Base-by-base conservation (phyloP, 2,797 vertebrate genomes). In the Synaphobranchus kaupii region DNA sequence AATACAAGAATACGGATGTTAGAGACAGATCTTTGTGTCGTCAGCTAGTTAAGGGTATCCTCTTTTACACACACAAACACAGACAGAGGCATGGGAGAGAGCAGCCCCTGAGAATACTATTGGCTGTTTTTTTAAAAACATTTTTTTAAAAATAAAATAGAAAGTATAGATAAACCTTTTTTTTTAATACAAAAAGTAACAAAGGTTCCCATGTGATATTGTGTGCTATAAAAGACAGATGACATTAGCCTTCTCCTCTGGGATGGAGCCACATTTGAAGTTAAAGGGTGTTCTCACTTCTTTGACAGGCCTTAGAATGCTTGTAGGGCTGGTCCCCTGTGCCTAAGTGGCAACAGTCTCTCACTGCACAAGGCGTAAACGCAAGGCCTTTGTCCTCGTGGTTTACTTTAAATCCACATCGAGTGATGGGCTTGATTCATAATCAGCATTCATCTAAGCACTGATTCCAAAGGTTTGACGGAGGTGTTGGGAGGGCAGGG, bases 61-160 rank as follows among this genome's bases (percentile, higher is more conserved):
- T 54, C 86, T n/a, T 48, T 87, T 15, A 84, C 60, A 84, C 34
- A 87, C 52, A 58, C 31, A 58, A 54, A 84, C 71, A 84, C 82
- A 39, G 34, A 87, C 25, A 83, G 31, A 66, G 54, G 34, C 34
- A 66, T 31, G 50, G n/a, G 71, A 58, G 58, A 78, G 63, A 58
- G 47, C 28, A 84, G 66, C 68, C 66, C 86, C 86, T 73, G 81
- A 73, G 86, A 87, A 87, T 73, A 87, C 50, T 76, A 87, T 76
- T 87, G 68, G 66, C 83, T 84, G 54, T 60, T 54, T 87, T 20
- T 15, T 15, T n/a, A 20, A 73, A 73, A 22, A 31, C 22, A 15
- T 28, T 12, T 82, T 48, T 83, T 31, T 20, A 58, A 84, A 84
- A 71, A 73, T 52, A 81, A 58, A 84, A 58, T 71, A 87, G 47